Base-by-base conservation (phyloP, 1,140 invertebrate species). In the Drosophila teissieri region DNA sequence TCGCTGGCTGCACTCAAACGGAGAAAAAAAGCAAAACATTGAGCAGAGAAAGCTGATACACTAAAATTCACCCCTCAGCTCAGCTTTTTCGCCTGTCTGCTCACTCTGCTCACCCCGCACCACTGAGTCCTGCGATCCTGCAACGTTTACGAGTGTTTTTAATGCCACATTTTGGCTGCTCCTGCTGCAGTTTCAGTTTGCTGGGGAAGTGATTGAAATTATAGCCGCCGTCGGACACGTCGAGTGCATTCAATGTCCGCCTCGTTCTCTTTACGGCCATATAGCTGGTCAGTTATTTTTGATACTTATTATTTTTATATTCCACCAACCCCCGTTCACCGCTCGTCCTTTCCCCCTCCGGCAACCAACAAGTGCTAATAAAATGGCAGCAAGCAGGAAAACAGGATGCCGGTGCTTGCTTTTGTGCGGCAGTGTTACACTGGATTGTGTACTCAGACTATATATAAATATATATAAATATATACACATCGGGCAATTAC, bases 131-230 rank as follows among this genome's bases (percentile, higher is more conserved):
- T 31, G 31, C 7, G 31, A 31, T 31, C 31, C 31, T 31, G 54
- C 31, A 61, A 54, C 70, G 51, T 78, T 86, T 78, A 86, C 82
- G 83, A 81, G 69, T 62, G 70, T 78, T 86, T 81, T 86, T 78
- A 86, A 81, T 78, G 62, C 74, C 62, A 63, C 73, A 81, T 81
- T 85, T 86, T 86, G 64, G 68, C 42, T 72, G 51, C 39, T 54
- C 15, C 58, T 34, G 48, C 48, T 69, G 62, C 63, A 68, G 62
- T 72, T 31, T 31, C 31, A 31, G 31, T 31, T 31, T 70, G 51
- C 56, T 22, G 58, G 57, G 49, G 62, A 81, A 75, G 78, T 86
- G 74, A 86, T 81, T 86, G 82, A 86, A 86, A 88, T 79, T 78
- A 73, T 75, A 56, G 54, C 57, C 53, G 46, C 77, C 69, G 64